phyloP scores from a whole-genome alignment of 2,888 invertebrate species.

The Athetis lepigone region DNA sequence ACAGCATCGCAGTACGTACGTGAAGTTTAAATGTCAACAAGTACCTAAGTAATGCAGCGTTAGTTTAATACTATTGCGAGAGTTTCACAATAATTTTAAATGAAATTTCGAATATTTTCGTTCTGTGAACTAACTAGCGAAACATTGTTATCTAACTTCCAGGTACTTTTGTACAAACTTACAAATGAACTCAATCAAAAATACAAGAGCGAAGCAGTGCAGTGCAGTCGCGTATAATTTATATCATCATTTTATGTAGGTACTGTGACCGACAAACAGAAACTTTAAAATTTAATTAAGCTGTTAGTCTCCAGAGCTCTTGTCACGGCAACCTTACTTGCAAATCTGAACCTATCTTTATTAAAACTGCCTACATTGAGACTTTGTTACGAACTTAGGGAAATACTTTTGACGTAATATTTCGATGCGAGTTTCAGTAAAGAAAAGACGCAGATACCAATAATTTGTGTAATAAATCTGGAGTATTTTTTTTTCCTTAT shows the following conservation, averaged over 20 bases:
- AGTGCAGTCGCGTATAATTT: slow-evolving; percentile 37
- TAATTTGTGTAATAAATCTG: slow-evolving; percentile 75
- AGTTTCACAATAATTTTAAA: slow-evolving; percentile 71
- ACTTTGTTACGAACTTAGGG: slow-evolving; percentile 22
- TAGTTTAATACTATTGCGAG: slow-evolving; percentile 62
- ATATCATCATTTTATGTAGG: slow-evolving; percentile 51
- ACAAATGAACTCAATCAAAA: slow-evolving; percentile 56
- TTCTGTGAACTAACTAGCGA: slow-evolving; percentile 40
- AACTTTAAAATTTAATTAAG: slow-evolving; percentile 77
- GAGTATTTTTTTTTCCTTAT: slow-evolving; percentile 78
- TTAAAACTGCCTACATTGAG: slow-evolving; percentile 38
- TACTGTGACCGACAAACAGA: slow-evolving; percentile 65
- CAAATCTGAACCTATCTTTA: slow-evolving; percentile 64
- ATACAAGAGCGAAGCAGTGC: slow-evolving; percentile 34
- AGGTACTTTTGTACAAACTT: slow-evolving; percentile 50
- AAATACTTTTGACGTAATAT: slow-evolving; percentile 56
- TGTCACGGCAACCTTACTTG: slow-evolving; percentile 69
- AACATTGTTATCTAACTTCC: slow-evolving; percentile 53
- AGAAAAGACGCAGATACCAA: slow-evolving; percentile 69
- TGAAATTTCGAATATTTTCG: slow-evolving; percentile 67
- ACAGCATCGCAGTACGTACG: slow-evolving; percentile 60
- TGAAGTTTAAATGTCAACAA: slow-evolving; percentile 73
- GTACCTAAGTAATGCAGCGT: slow-evolving; percentile 59
- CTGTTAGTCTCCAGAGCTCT: slow-evolving; percentile 68
- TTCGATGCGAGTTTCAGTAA: slow-evolving; percentile 56